Conservation (phyloP, 2,797 vertebrate genomes). For the Nyctibius grandis region DNA sequence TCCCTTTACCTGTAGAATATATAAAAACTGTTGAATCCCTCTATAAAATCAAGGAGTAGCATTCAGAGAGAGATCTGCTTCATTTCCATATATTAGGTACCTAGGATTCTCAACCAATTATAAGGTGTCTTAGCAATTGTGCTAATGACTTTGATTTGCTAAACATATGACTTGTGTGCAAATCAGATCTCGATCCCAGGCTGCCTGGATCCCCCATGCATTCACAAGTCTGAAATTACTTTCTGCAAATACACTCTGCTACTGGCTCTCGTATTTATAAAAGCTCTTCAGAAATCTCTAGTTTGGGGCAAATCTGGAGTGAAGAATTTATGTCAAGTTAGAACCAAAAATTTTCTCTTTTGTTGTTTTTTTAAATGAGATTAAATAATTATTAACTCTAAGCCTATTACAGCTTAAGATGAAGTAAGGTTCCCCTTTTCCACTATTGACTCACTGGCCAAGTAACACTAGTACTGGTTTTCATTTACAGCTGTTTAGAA, state of each 20-base stretch:
- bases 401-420: neutral
- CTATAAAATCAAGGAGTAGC: neutral
- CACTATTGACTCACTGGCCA: neutral
- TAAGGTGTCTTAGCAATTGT: neutral
- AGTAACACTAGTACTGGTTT: neutral
- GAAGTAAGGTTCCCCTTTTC: neutral
- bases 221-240: neutral
- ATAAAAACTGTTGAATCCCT: neutral
- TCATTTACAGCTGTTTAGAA: neutral
- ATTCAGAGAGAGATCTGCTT: neutral
- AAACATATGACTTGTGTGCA: neutral
- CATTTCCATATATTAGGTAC: neutral
- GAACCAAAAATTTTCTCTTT: neutral
- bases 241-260: neutral
- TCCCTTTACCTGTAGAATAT: neutral
- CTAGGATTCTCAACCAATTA: neutral
- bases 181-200: neutral
- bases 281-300: neutral
- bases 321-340: neutral
- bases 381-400: neutral
- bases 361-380: neutral
- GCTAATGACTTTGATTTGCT: neutral
- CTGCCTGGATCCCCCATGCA: neutral
- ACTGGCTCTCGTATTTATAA: neutral
- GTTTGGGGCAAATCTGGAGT: neutral